Evolutionary conservation across 2,888 invertebrate genomes (phyloP).

Genomic region (Merodon equestris): DNA sequence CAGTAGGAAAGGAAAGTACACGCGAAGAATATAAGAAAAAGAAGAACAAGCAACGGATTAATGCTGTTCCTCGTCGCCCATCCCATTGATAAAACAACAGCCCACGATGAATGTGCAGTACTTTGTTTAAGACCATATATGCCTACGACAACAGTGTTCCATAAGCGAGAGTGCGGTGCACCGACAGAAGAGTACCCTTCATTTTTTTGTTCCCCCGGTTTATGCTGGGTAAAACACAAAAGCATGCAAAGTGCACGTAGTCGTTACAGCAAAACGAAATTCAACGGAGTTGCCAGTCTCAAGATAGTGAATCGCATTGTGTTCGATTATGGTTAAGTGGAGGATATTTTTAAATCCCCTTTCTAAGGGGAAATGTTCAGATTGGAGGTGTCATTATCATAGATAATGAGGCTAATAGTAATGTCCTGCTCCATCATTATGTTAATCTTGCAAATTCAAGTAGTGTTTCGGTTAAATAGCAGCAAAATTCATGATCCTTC

Average conservation of each 20-base stretch:
- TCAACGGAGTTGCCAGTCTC: constrained; percentile 37
- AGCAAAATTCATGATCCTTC: too few species aligned
- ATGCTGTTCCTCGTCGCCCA: constrained; percentile 48
- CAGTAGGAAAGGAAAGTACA: constrained; percentile 30
- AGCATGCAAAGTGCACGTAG: constrained; percentile 5
- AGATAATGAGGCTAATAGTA: too few species aligned
- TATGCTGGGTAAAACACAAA: not conserved
- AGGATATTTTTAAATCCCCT: too few species aligned
- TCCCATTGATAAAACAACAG: constrained; percentile 57
- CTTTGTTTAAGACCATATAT: constrained; percentile 44
- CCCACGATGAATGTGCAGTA: constrained; percentile 49
- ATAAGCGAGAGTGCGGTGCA: constrained; percentile 6
- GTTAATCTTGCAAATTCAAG: too few species aligned
- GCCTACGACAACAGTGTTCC: constrained; percentile 4
- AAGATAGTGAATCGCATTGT: not conserved
- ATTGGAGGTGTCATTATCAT: too few species aligned
- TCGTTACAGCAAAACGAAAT: too few species aligned
- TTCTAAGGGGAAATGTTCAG: too few species aligned
- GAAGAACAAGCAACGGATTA: constrained; percentile 46
- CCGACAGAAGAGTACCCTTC: constrained; percentile 23
- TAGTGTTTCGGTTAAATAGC: too few species aligned
- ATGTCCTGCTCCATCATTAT: too few species aligned
- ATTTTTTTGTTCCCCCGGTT: constrained; percentile 11
- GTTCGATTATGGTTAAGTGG: too few species aligned
- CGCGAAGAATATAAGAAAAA: constrained; percentile 32